Percentiles rank a stretch among this genome's conserved stretches.
These are phyloP conservation scores for Spialia ferax DNA, from an alignment of 2,888 invertebrate species.

Conservation along the genomic window DNA sequence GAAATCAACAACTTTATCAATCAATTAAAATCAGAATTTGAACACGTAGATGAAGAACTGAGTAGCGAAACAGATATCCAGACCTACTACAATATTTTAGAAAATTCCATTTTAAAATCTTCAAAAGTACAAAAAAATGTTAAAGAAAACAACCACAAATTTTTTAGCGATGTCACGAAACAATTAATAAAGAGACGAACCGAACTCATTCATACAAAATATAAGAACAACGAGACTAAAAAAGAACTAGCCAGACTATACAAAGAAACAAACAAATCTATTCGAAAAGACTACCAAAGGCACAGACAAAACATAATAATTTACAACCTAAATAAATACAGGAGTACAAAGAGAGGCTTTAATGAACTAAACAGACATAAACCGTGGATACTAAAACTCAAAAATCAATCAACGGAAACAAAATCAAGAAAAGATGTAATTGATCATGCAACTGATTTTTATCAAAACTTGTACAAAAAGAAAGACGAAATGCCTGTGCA, in stretches of 20 bases:
- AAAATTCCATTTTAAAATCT: conserved; percentile 23
- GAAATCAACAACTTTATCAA: conserved; percentile 13
- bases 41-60: too few relatives aligned
- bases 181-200: conserved; percentile 29
- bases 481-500: too few relatives aligned
- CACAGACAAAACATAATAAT: conserved; percentile 18
- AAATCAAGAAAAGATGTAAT: neutral
- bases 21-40: too few relatives aligned
- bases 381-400: neutral
- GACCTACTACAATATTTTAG: conserved; percentile 33
- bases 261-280: conserved; percentile 35
- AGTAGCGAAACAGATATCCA: conserved; percentile 8
- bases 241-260: conserved; percentile 35
- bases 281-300: conserved; percentile 35
- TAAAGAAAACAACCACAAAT: too few relatives aligned
- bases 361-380: neutral
- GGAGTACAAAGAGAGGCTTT: neutral
- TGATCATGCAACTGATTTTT: neutral
- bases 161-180: conserved; percentile 28
- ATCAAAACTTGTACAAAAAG: neutral
- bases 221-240: conserved; percentile 38
- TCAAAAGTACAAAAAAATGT: neutral
- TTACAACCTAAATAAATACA: neutral
- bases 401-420: neutral
- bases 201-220: conserved; percentile 29